These are phyloP conservation scores for Sula dactylatra DNA, from an alignment of 2,113 vertebrate genomes.

Conservation along the genomic window DNA sequence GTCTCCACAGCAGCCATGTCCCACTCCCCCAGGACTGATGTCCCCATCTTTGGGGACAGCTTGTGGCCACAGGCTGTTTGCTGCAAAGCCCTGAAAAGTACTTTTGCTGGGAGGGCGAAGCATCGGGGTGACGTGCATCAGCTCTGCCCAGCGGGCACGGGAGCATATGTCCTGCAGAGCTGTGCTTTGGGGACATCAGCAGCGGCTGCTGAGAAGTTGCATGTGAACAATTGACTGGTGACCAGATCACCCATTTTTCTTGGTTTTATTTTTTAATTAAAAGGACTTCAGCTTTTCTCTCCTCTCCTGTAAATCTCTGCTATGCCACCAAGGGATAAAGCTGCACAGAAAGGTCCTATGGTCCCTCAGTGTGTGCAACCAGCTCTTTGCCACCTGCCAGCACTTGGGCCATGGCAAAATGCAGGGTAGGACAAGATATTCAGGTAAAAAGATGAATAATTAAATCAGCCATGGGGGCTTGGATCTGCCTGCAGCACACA, in stretches of 20 bases:
- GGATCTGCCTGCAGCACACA: neutral
- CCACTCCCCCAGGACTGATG: neutral
- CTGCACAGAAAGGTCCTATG: neutral
- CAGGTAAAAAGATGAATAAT: neutral
- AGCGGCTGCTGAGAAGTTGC: neutral
- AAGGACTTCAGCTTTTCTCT: neutral
- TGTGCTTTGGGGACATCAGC: accelerated
- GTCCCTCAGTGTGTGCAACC: neutral
- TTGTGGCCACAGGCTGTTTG: neutral
- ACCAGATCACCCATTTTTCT: neutral
- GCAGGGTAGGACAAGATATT: accelerated
- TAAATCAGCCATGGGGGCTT: accelerated
- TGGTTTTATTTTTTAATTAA: neutral
- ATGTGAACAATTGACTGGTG: neutral
- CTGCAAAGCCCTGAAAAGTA: neutral
- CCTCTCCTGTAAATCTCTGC: neutral
- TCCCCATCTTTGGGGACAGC: neutral
- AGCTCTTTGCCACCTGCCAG: neutral
- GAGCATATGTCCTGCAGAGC: neutral
- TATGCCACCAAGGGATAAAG: accelerated
- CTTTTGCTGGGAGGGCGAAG: neutral
- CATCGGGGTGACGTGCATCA: accelerated
- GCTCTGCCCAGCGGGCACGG: neutral
- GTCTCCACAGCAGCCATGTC: neutral
- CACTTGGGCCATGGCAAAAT: neutral